Base-by-base conservation (phyloP, 1,140 invertebrate species). In the Ephestia elutella region DNA sequence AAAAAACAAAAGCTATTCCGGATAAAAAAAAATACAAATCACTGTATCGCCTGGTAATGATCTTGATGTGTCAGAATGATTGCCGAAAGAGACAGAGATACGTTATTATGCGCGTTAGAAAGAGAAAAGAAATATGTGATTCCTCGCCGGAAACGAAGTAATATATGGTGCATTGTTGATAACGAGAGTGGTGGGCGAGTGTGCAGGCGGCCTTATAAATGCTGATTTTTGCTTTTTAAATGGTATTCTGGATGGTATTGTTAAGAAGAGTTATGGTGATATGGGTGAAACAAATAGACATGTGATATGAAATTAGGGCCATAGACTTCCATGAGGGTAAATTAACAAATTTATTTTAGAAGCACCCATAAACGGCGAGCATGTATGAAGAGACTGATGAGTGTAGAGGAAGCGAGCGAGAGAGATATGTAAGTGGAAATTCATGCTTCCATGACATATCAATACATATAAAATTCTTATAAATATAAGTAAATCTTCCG, bases 131-230 rank as follows among this genome's bases (percentile, higher is more conserved):
- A 50, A 72, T 65, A 66, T 71, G 68, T 71, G 68, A 78, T 62
- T 62, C 75, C 75, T 76, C 70, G 76, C 80, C 80, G 82, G 82
- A 85, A 86, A 81, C 71, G 60, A 64, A 44, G 75, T 85, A 83
- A 86, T 85, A 82, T 86, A 86, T 85, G 79, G 82, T 61, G 77
- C 79, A 86, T 86, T 86, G 83, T 86, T 83, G 78, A 79, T 86
- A 86, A 86, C 75, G 83, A 86, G 81, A 81, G 78, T 68, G 67
- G 75, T 83, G 79, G 79, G 78, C 73, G 80, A 67, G 50, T 61
- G 58, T 57, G 59, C 50, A 54, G 35, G 21, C 21, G 20, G 58
- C 59, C 61, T 66, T 62, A 61, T 7, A 15, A 44, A 44, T 44
- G 15, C 38, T 44, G 38, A 44, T 44, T 44, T 44, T 44, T 44